Base-by-base conservation (phyloP, 2,797 vertebrate species). In the Anisognathus igniventris region DNA sequence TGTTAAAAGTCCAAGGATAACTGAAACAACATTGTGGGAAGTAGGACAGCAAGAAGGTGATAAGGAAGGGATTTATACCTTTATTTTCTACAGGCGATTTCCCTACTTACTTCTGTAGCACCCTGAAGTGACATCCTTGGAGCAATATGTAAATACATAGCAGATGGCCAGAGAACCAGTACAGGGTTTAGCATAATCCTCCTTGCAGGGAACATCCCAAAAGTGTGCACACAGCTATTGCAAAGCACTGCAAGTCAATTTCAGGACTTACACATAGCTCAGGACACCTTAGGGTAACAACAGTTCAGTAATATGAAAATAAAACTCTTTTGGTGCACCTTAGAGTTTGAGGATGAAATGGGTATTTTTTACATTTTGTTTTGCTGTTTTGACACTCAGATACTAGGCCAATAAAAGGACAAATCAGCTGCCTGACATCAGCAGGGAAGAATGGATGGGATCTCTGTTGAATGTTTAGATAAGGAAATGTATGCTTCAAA, bases 391-490 rank as follows among this genome's bases (percentile, higher is more conserved):
- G 81, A 28, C 51, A 50, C 93, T 90, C n/a, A 83, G 24, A 66
- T 35, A 51, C 18, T 23, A 39, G 22, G 35, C 12, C 8, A 77
- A 60, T 56, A 53, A 81, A 95, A 92, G 78, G 27, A 42, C 73
- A 84, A 96, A 92, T 77, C 39, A 60, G 47, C 57, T 62, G 77
- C 74, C 66, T 87, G 66, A 73, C 39, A 76, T 25, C 37, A 93
- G 14, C 42, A 90, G 53, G 40, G 4, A 45, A 94, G 50, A 92
- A 94, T 39, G 70, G 74, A 81, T 53, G 48, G 57, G 62, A 54
- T 92, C 35, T 90, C 61, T 62, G 14, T 30, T 58, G 27, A 85
- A 85, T 57, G 70, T 97, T 95, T 94, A 92, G 28, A 86, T 71
- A 95, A 90, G 51, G 48, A 84, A 82, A 93, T 45, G 27, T 31